These are phyloP conservation scores for Coecobrya sp. DNA, from an alignment of 2,888 invertebrate genomes.

Conservation along the genomic window DNA sequence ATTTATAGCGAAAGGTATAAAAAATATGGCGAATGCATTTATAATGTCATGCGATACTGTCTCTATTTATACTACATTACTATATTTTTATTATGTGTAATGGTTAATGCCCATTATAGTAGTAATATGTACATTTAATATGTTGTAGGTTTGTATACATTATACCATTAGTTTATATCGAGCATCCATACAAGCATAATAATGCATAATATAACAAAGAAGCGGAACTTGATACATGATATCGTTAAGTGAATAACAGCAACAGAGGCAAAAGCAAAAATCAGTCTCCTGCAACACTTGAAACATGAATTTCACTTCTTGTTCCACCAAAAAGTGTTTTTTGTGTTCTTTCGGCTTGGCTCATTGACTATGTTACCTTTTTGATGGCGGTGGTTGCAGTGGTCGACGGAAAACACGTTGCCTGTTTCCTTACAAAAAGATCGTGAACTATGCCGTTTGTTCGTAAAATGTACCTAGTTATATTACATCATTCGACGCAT, in stretches of 20 bases:
- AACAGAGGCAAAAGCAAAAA: background rate
- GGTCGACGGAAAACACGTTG: background rate
- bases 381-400: background rate
- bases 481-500: no score
- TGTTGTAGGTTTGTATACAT: background rate
- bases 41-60: background rate
- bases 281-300: conserved; percentile 61
- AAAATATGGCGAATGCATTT: conserved; percentile 11
- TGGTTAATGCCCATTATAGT: background rate
- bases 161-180: no score
- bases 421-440: no score
- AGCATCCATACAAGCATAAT: no score
- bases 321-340: background rate
- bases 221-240: background rate
- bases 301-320: background rate
- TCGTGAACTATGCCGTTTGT: no score
- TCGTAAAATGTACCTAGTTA: no score
- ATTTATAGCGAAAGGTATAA: background rate
- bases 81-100: background rate
- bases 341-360: background rate
- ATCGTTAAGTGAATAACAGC: background rate
- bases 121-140: background rate
- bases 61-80: background rate
- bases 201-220: no score
- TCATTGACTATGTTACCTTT: background rate